Evolutionary conservation across 2,797 vertebrate species (phyloP), one percentile per base, ranked within the genome.

Genomic region (Paedocypris micromegethes): DNA sequence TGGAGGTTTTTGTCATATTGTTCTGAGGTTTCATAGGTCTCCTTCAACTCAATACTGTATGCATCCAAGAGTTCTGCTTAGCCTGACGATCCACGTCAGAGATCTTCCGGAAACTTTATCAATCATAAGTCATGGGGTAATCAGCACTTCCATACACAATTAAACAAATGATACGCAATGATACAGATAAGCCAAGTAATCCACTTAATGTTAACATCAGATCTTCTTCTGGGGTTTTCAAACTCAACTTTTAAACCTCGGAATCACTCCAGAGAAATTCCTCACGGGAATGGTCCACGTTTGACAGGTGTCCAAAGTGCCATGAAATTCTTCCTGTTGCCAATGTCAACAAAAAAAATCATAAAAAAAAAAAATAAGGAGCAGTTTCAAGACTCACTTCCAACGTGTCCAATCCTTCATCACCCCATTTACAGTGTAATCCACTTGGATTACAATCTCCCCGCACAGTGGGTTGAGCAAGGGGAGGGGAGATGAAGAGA

Each of bases 391-490:
- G 66, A 66, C 71, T 53, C 64, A 68, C 58, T 67, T 61, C 73
- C 68, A 69, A 79, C 79, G 67, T 50, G 62, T 72, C 54, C 77
- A 68, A 79, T 87, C 77, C 67, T 74, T 79, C 72, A 84, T 81
- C 80, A 60, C 82, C 84, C 84, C 87, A 86, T 88, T 84, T 87
- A 81, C 80, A 72, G 71, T 72, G 50, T 90, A 90, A 90, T 74
- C 79, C 83, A 87, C 80, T 85, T 86, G 85, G 88, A 90, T 90
- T 90, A 87, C 85, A 86, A 81, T 81, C 74, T 81, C 80, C 83
- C 83, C 84, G 79, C 77, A 80, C 77, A 64, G 66, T 58, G 72
- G 72, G 74, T 75, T 70, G 67, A 70, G 66, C 44, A n/a, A 37
- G 68, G 62, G 67, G 54, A 57, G 63, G 64, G 64, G 71, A 67